These are phyloP conservation scores for Cenopis cana DNA, from an alignment of 2,888 invertebrate genomes.

Conservation along the genomic window DNA sequence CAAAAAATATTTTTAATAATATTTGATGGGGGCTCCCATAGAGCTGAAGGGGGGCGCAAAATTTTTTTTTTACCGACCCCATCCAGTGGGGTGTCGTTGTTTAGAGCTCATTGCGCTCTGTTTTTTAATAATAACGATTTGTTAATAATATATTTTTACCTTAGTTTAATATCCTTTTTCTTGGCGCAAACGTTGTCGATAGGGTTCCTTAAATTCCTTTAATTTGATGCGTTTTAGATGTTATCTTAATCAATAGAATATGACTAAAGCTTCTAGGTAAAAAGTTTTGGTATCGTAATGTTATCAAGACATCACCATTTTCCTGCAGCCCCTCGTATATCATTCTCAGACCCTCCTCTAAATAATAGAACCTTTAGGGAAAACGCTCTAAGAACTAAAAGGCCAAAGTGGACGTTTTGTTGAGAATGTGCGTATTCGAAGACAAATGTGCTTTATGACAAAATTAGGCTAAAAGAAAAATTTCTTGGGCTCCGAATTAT, in stretches of 20 bases:
- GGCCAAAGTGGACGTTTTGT: constrained; percentile 10
- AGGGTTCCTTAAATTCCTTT: background rate
- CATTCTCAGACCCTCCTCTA: constrained; percentile 17
- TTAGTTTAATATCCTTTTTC: no score
- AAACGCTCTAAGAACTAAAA: constrained; percentile 23
- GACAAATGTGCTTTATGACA: background rate
- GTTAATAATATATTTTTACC: no score
- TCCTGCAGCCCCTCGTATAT: constrained; percentile 17
- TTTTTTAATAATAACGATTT: no score
- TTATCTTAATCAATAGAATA: no score
- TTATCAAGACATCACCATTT: constrained; percentile 18
- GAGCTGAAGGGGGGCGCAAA: no score
- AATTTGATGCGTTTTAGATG: no score
- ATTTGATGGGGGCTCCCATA: no score
- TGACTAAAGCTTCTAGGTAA: constrained; percentile 5
- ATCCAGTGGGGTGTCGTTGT: no score
- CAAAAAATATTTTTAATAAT: no score
- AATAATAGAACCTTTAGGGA: constrained; percentile 18
- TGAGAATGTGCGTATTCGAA: background rate
- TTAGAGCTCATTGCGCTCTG: no score
- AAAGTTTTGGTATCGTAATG: constrained; percentile 23
- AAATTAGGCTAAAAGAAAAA: background rate
- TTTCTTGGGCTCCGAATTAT: background rate
- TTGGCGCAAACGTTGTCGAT: no score
- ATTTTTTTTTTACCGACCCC: no score